Conservation (phyloP, 2,888 invertebrate genomes). For the Scaptomyza cyrtandrae region DNA sequence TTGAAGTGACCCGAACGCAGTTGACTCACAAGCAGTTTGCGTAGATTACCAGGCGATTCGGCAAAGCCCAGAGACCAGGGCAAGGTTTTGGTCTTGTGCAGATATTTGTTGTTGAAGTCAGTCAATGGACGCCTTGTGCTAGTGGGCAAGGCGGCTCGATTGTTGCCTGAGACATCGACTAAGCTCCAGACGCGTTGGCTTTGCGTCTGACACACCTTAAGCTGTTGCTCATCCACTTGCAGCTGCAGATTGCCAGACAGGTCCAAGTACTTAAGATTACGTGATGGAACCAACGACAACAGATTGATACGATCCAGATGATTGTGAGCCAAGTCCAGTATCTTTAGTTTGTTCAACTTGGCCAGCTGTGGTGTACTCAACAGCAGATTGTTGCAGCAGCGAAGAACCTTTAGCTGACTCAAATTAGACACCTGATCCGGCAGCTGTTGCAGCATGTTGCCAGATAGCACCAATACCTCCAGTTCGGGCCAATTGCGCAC, state of each 20-base stretch:
- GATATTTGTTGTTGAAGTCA: constrained; percentile 57
- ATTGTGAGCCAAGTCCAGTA: constrained; percentile 93
- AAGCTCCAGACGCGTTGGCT: constrained; percentile 92
- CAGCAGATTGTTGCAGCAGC: constrained; percentile 93
- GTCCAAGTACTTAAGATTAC: constrained; percentile 93
- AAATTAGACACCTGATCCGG: constrained; percentile 91
- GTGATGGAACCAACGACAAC: constrained; percentile 90
- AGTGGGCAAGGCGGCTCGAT: constrained; percentile 88
- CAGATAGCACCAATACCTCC: constrained; percentile 92
- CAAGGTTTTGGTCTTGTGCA: constrained; percentile 85
- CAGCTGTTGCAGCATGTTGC: constrained; percentile 90
- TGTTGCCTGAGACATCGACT: constrained; percentile 93
- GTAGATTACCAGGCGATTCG: constrained; percentile 90
- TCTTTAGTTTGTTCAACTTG: constrained; percentile 90
- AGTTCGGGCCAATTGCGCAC: constrained; percentile 91
- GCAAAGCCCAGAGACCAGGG: constrained; percentile 94
- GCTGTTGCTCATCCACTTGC: constrained; percentile 93
- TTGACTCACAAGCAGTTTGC: constrained; percentile 91
- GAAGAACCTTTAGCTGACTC: constrained; percentile 89
- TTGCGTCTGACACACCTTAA: constrained; percentile 91
- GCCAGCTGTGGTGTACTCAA: constrained; percentile 91
- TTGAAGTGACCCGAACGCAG: constrained; percentile 90
- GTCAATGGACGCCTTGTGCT: constrained; percentile 46
- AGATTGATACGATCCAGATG: constrained; percentile 92
- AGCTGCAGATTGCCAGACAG: constrained; percentile 93